Evolutionary conservation across 2,797 vertebrate species (phyloP), one percentile per base, ranked within the genome.

Genomic region (Oryzias sinensis): DNA sequence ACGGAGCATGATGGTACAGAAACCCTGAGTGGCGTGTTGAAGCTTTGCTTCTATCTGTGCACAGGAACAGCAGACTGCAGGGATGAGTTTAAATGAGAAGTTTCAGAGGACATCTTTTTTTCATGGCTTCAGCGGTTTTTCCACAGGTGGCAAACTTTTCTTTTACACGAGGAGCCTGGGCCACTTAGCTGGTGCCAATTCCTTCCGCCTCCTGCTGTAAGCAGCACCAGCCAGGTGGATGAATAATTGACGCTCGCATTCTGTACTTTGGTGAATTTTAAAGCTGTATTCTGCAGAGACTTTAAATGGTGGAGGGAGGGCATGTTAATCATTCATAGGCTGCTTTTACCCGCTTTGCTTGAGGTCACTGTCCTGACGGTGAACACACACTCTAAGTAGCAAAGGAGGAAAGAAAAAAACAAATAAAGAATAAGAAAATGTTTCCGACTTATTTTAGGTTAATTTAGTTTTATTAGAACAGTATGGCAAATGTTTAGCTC

Each of bases 251-350:
- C 66, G 58, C 49, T 58, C 63, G 79, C 83, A 74, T 90, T 90
- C 88, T 91, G 87, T 90, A 89, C 89, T 91, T 88, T 84, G 76
- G 84, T 86, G 89, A 86, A 90, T 90, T 90, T 89, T 90, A 88
- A 90, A 91, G 85, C 77, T 66, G 77, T 80, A 81, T 83, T 87
- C 89, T 89, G 89, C 81, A 71, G 88, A 84, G 88, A 80, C 77
- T 87, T 79, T 91, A 91, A 91, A 91, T 92, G 86, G 83, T 77
- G 55, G 66, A 74, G 82, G 83, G 81, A 61, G 82, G 76, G 24
- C 43, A 15, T 16, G 66, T 91, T 87, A 92, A 91, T 91, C 84
- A 90, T 92, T 92, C 79, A 92, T 91, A 80, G 59, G 74, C 61
- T 82, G 85, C 87, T 91, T 91, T 91, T 90, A 91, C 84, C 68